Evolutionary conservation across 2,113 vertebrate species (phyloP).

Genomic region (Dicaeum eximium): DNA sequence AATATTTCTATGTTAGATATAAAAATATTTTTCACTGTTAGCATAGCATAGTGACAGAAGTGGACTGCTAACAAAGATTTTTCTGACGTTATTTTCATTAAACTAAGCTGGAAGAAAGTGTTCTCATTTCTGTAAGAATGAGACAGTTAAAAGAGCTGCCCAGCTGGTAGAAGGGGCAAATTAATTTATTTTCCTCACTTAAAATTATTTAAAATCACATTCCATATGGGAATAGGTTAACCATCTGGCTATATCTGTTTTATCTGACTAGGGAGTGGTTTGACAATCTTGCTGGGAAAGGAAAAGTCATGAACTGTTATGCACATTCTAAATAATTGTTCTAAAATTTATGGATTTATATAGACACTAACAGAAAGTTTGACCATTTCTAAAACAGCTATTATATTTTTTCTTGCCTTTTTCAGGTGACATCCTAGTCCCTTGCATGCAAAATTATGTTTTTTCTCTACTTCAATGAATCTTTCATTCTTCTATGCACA

Average conservation of each 20-base stretch:
- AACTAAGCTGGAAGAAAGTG: neutral
- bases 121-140: neutral
- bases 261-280: neutral
- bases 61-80: neutral
- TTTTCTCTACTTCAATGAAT: neutral
- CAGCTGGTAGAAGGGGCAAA: neutral
- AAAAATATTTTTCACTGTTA: neutral
- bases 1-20: neutral
- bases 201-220: neutral
- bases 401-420: neutral
- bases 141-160: neutral
- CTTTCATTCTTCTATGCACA: neutral
- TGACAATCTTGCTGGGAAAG: neutral
- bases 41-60: neutral
- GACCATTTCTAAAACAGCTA: neutral
- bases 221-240: neutral
- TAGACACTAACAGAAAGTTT: neutral
- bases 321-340: neutral
- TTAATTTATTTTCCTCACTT: neutral
- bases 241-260: neutral
- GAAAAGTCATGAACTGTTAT: neutral
- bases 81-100: neutral
- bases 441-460: neutral
- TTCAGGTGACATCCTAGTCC: neutral
- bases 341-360: neutral